Evolutionary conservation across 1,140 invertebrate species (phyloP), one percentile per base, ranked within the genome.

Genomic region (Planococcus citri): DNA sequence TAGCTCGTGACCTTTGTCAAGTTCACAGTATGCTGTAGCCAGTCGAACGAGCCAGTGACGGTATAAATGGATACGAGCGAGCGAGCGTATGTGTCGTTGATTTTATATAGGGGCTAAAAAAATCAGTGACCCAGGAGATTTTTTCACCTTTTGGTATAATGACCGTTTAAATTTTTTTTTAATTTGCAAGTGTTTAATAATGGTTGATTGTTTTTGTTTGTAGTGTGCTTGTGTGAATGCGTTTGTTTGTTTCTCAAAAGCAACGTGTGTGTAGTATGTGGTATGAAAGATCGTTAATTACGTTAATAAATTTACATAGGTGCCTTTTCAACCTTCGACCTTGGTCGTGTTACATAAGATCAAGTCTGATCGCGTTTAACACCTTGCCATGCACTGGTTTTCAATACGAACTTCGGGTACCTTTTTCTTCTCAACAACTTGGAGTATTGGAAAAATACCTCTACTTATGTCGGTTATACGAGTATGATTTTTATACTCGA

Each of bases 271-370:
- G n/a, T n/a, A 37, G 33, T 37, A 37, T 37, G 14, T 37, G 6
- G 14, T 8, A 37, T 17, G 17, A 51, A 51, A 4, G 41, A 51
- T 17, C 41, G 41, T 51, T 51, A 51, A 51, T 51, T 51, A 51
- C 41, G 41, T 51, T 51, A 9, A 51, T 9, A 9, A 51, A 51
- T 51, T 51, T 51, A 51, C 41, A 51, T 51, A 51, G 6, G 41
- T 51, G 41, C 41, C 41, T 51, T 51, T 51, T 51, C 41, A 51
- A 51, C 41, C 41, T 51, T 51, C 41, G 41, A 51, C 41, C 41
- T 51, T 51, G 41, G 4, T 9, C 41, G 17, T 3, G 41, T 51
- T 51, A 51, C 41, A 51, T 51, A 51, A 51, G 41, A 51, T 51
- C 41, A 51, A 20, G 41, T 51, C 41, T 37, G 33, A 37, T 37